A percentile compares a stretch with the other conserved stretches of the same genome.
These are phyloP conservation scores for Caenorhabditis uteleia DNA, from an alignment of 2,888 invertebrate species.

Conservation along the genomic window DNA sequence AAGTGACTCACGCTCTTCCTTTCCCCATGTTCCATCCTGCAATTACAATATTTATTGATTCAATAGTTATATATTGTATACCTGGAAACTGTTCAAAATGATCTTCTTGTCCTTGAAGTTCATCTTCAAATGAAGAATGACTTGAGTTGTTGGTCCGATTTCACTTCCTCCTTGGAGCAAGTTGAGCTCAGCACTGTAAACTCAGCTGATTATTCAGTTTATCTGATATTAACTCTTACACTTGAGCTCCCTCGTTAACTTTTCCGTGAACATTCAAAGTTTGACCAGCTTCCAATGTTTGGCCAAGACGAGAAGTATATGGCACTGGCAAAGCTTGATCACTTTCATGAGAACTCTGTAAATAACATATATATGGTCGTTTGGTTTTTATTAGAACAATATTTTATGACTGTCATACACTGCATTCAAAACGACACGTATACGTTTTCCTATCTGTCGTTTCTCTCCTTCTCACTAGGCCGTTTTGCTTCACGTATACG, in stretches of 20 bases:
- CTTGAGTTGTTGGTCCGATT: slow-evolving; percentile 47
- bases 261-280: slow-evolving; percentile 59
- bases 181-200: slow-evolving; percentile 46
- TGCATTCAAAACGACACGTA: too few relatives aligned
- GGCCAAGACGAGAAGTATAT: slow-evolving; percentile 55
- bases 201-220: not conserved
- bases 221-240: slow-evolving; percentile 17
- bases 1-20: slow-evolving; percentile 63
- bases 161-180: slow-evolving; percentile 48
- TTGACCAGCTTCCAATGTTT: slow-evolving; percentile 56
- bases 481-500: too few relatives aligned
- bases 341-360: slow-evolving; percentile 26
- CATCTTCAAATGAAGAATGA: slow-evolving; percentile 61
- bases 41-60: too few relatives aligned
- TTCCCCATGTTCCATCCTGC: slow-evolving; percentile 63
- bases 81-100: slow-evolving; percentile 59
- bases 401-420: too few relatives aligned
- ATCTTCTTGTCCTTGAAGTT: slow-evolving; percentile 65
- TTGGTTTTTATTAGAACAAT: too few relatives aligned
- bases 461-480: too few relatives aligned
- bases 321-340: slow-evolving; percentile 52
- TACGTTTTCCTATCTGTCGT: too few relatives aligned
- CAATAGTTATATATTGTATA: too few relatives aligned
- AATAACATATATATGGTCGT: not conserved
- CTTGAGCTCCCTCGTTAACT: slow-evolving; percentile 48